These are phyloP conservation scores for Drosophila repletoides DNA, from an alignment of 1,140 invertebrate species.

Conservation along the genomic window DNA sequence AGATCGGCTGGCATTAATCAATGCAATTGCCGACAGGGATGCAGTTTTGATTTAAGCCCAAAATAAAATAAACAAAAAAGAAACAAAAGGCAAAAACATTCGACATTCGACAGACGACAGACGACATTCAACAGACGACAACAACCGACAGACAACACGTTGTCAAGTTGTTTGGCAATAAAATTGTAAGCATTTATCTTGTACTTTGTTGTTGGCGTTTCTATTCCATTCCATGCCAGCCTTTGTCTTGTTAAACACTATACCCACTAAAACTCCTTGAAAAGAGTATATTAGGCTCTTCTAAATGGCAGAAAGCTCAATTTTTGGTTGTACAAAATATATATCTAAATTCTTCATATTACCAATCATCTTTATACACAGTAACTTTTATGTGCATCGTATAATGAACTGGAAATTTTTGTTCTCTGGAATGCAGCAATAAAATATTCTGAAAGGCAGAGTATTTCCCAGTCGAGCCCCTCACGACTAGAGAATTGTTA, in stretches of 20 bases:
- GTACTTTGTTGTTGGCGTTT: slow-evolving; percentile 44
- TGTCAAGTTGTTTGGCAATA: slow-evolving; percentile 71
- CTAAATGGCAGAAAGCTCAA: too few relatives aligned
- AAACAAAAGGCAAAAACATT: neutral
- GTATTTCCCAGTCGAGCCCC: slow-evolving; percentile 42
- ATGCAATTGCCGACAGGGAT: slow-evolving; percentile 56
- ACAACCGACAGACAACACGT: slow-evolving; percentile 46
- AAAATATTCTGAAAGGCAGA: too few relatives aligned
- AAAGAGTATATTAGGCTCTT: too few relatives aligned
- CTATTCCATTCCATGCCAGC: slow-evolving; percentile 2
- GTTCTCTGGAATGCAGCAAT: too few relatives aligned
- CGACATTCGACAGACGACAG: slow-evolving; percentile 11
- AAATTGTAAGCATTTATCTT: slow-evolving; percentile 79
- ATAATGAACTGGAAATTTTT: too few relatives aligned
- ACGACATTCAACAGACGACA: slow-evolving; percentile 25
- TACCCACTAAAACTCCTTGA: too few relatives aligned
- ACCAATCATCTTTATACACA: too few relatives aligned
- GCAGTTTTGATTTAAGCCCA: slow-evolving; percentile 50
- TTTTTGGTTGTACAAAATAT: too few relatives aligned
- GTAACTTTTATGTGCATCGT: too few relatives aligned
- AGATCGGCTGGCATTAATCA: slow-evolving; percentile 65
- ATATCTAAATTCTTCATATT: too few relatives aligned
- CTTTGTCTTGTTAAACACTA: slow-evolving; percentile 24
- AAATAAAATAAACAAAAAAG: slow-evolving; percentile 26
- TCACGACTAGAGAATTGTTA: too few relatives aligned